Evolutionary conservation across 2,113 vertebrate species (phyloP).

Genomic region (Bubo scandiacus): DNA sequence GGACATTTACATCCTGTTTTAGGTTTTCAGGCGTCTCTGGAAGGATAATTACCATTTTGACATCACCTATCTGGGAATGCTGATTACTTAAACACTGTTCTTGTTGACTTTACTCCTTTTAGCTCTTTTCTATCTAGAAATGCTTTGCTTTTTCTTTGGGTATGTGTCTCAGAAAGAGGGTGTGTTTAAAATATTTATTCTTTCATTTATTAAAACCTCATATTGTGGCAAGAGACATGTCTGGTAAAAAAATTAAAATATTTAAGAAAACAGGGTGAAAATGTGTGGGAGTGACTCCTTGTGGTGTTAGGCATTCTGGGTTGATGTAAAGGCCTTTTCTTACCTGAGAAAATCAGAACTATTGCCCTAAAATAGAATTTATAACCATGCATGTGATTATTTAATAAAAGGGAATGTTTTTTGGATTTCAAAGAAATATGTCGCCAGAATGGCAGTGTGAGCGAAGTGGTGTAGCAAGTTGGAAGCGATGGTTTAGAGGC

Average conservation of each 20-base stretch:
- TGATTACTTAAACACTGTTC: background rate
- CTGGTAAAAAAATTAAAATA: background rate
- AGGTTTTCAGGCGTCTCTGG: slow-evolving; percentile 7
- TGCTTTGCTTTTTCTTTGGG: background rate
- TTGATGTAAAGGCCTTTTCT: background rate
- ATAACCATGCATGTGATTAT: background rate
- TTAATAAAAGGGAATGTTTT: background rate
- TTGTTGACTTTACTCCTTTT: background rate
- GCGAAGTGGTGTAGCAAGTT: background rate
- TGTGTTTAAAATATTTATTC: background rate
- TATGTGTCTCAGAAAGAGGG: background rate
- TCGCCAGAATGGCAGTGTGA: background rate
- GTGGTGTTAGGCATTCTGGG: background rate
- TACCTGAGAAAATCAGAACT: background rate
- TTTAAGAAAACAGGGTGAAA: background rate
- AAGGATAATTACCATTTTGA: slow-evolving; percentile 30
- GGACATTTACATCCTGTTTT: background rate
- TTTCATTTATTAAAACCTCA: background rate
- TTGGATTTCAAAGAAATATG: background rate
- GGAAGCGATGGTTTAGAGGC: background rate
- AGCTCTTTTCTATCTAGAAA: background rate
- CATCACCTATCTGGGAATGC: background rate
- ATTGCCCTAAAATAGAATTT: background rate
- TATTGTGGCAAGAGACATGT: background rate
- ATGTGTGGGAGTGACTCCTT: background rate